Evolutionary conservation across 2,888 invertebrate genomes (phyloP), one percentile per base, ranked within the genome.

Genomic region (Priocnemis perturbator): DNA sequence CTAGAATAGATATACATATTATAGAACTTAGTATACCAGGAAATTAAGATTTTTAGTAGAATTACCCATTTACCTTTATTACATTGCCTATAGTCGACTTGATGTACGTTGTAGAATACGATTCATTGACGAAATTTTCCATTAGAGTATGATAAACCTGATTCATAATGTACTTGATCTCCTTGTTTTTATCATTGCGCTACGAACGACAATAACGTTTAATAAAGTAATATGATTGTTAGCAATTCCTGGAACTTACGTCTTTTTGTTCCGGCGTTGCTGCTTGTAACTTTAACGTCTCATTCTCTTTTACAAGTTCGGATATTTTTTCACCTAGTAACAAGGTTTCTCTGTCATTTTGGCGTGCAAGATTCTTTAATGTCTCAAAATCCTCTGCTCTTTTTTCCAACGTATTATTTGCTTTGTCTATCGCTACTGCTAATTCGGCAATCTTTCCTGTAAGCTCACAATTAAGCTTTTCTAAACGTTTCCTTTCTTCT

Each of bases 161-260:
- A 44, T 85, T 85, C 86, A 87, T 86, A 52, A 87, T 83, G n/a
- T 68, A 76, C 67, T 87, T 86, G 7, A 87, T 81, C 66, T 84
- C 84, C 59, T 73, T 77, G 20, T 78, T 74, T 66, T 83, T 85
- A n/a, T 78, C 81, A n/a, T 77, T 65, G 14, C 53, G 9, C 60
- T 59, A 19, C 48, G 21, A 47, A 48, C 48, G 0, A 23, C 11
- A 14, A 5, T 48, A 21, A 3, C 5, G 0, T 47, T 72, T 70
- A 26, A 37, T 37, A 37, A 11, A 9, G 7, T 37, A 37, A 11
- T 7, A 3, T 11, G 4, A 11, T 11, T 37, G 14, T 1, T 37
- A 37, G 14, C 2, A 11, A 37, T 37, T 37, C 7, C 2, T 5
- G 26, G 7, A 37, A 37, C 37, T 37, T 9, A 37, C 37, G 14